Conservation (phyloP, 1,140 invertebrate genomes). For the Drosophila simulans region DNA sequence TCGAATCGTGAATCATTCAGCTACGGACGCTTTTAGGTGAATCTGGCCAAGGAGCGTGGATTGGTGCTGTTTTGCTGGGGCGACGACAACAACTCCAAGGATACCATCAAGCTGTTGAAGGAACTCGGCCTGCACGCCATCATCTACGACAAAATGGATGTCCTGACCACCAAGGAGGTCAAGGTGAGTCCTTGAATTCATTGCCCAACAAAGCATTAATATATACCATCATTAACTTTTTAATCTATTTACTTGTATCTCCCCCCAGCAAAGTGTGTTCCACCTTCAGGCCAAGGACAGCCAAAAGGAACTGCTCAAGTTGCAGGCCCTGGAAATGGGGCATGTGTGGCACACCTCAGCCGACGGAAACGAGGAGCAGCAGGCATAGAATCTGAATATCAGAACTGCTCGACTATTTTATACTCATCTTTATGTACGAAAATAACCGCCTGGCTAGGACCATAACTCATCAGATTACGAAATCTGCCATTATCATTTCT, state of each 20-base stretch:
- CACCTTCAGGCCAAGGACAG: slow-evolving; percentile 91
- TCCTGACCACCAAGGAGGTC: slow-evolving; percentile 91
- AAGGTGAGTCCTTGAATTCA: slow-evolving; percentile 86
- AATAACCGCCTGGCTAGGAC: slow-evolving; percentile 21
- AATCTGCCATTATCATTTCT: background rate
- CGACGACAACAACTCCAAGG: slow-evolving; percentile 95
- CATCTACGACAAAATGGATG: slow-evolving; percentile 96
- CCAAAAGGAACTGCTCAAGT: slow-evolving; percentile 86
- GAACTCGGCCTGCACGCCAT: slow-evolving; percentile 95
- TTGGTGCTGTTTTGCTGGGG: slow-evolving; percentile 98
- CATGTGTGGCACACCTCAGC: slow-evolving; percentile 74
- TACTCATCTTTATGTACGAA: slow-evolving; percentile 12
- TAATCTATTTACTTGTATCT: background rate
- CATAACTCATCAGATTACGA: slow-evolving; percentile 19
- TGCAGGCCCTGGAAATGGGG: slow-evolving; percentile 77
- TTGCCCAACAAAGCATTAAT: background rate
- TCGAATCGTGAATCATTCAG: slow-evolving; percentile 35
- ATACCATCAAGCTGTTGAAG: slow-evolving; percentile 94
- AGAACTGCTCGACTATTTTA: slow-evolving; percentile 6
- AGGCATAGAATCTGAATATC: slow-evolving; percentile 33
- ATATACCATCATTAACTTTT: no score
- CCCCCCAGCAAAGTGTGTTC: slow-evolving; percentile 90
- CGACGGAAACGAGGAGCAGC: slow-evolving; percentile 64
- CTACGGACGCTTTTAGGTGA: slow-evolving; percentile 86
- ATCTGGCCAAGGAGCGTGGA: slow-evolving; percentile 90